These are phyloP conservation scores for Sceloporus tristichus DNA, from an alignment of 2,113 vertebrate species.

Conservation along the genomic window DNA sequence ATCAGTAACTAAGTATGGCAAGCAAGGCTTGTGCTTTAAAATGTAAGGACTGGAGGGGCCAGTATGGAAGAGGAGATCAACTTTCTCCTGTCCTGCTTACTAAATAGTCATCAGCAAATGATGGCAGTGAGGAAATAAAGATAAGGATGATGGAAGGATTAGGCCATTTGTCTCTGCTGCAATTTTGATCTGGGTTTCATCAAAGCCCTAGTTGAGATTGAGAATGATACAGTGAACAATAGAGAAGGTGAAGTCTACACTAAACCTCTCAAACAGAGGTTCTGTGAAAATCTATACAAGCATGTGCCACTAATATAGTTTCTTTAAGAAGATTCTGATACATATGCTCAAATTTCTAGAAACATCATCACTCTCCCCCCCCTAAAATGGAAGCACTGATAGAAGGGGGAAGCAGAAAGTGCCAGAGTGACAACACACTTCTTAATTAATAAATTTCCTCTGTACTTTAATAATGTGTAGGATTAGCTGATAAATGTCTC, in stretches of 20 bases:
- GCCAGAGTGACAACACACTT: not conserved
- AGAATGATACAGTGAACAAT: not conserved
- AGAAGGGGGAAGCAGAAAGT: not conserved
- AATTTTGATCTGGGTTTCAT: not conserved
- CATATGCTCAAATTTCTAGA: not conserved
- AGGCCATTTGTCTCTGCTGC: not conserved
- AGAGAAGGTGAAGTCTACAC: not conserved
- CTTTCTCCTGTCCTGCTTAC: not conserved
- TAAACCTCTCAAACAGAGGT: not conserved
- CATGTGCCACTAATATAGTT: not conserved
- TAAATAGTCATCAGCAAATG: not conserved
- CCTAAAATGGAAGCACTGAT: not conserved
- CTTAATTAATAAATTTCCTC: not conserved
- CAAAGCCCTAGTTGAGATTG: no score
- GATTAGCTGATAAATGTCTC: slow-evolving; percentile 7
- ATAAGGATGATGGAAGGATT: not conserved
- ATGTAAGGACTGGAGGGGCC: no score
- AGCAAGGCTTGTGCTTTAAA: no score
- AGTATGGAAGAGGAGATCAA: no score
- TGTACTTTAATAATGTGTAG: not conserved
- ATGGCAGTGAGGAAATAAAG: not conserved
- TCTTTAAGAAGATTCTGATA: not conserved
- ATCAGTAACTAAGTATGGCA: no score
- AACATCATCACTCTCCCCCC: not conserved
- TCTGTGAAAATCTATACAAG: not conserved